Percentiles rank a stretch among this genome's conserved stretches.
Conservation (phyloP, 1,140 invertebrate species). For the Panagrolaimus sp. region DNA sequence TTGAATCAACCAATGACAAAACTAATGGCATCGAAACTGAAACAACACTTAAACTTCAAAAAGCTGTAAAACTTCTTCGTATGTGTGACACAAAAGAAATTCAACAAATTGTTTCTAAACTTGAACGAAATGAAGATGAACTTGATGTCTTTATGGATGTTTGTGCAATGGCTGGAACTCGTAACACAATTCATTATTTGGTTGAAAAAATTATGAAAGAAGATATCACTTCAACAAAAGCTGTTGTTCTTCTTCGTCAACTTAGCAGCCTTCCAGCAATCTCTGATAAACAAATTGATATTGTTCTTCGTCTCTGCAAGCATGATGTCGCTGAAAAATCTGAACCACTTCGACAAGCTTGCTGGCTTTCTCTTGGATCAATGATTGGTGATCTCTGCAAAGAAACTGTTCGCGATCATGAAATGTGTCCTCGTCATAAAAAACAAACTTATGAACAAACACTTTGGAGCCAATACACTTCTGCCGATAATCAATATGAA, state of each 20-base stretch:
- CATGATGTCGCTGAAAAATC: constrained; percentile 21
- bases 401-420: constrained; percentile 18
- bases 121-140: too few relatives aligned
- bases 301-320: constrained; percentile 40
- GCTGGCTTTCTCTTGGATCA: constrained; percentile 49
- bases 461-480: constrained; percentile 34
- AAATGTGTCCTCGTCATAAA: constrained; percentile 32
- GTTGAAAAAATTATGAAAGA: constrained; percentile 39
- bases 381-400: constrained; percentile 47
- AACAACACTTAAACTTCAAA: constrained; percentile 13
- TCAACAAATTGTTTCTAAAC: constrained; percentile 24
- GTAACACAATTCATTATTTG: constrained; percentile 35
- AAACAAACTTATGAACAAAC: constrained; percentile 44
- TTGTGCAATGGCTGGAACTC: constrained; percentile 44
- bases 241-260: constrained; percentile 29
- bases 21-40: constrained; percentile 25
- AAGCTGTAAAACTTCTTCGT: constrained; percentile 43
- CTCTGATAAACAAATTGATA: constrained; percentile 38
- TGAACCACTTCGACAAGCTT: constrained; percentile 37
- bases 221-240: constrained; percentile 32
- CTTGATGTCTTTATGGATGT: constrained; percentile 34
- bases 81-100: constrained; percentile 39
- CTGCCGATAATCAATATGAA: constrained; percentile 34
- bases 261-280: constrained; percentile 36
- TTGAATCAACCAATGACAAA: constrained; percentile 16